phyloP scores from a whole-genome alignment of 2,797 vertebrate genomes.

The Galago senegalensis region DNA sequence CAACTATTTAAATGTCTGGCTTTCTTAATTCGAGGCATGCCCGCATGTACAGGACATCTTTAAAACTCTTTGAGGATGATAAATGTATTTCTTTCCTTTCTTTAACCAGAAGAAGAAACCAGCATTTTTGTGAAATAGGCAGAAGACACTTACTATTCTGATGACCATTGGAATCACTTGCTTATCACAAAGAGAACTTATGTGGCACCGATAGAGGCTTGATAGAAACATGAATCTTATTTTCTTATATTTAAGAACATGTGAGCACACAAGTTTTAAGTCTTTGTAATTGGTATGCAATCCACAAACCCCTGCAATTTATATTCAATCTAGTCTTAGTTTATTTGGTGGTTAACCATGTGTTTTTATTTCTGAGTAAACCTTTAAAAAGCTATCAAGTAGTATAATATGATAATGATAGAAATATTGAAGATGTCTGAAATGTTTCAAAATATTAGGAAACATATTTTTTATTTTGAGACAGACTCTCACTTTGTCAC shows the following conservation, averaged over 20 bases:
- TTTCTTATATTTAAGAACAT: slow-evolving; percentile 31
- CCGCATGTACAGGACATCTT: slow-evolving; percentile 47
- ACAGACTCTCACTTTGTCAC: too few relatives aligned
- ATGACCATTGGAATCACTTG: neutral
- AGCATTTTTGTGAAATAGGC: slow-evolving; percentile 59
- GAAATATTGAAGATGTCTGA: neutral
- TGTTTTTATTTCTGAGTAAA: slow-evolving; percentile 55
- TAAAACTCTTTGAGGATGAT: slow-evolving; percentile 63
- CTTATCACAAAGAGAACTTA: slow-evolving; percentile 12
- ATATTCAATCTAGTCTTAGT: neutral
- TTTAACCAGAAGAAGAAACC: slow-evolving; percentile 46
- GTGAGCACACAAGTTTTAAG: neutral
- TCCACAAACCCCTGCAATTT: slow-evolving; percentile 31
- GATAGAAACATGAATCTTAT: neutral
- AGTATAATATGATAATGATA: neutral
- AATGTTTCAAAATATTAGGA: neutral
- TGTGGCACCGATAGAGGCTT: neutral
- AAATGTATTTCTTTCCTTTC: slow-evolving; percentile 73
- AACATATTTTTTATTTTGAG: neutral
- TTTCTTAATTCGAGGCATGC: slow-evolving; percentile 82
- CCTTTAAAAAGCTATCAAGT: neutral
- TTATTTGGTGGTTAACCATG: neutral
- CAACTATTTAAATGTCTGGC: slow-evolving; percentile 79
- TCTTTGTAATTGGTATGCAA: slow-evolving; percentile 11
- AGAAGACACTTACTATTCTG: slow-evolving; percentile 56